Evolutionary conservation across 2,888 invertebrate species (phyloP), one percentile per base, ranked within the genome.

Genomic region (Scaptodrosophila latifasciaeformis): DNA sequence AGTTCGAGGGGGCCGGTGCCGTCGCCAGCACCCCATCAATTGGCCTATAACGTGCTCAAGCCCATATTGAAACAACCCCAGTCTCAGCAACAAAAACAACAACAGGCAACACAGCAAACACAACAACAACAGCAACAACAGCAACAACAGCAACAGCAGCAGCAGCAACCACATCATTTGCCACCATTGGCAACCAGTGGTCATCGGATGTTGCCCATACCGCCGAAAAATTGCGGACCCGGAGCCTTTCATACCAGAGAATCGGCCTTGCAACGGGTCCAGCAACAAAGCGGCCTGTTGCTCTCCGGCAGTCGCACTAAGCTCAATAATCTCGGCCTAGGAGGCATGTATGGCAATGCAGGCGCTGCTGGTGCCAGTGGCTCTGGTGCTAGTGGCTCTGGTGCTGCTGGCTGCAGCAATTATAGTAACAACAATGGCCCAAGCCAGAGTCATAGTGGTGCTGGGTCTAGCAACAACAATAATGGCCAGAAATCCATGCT

Each of bases 31-130:
- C 85, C 66, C 42, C 82, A 54, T 51, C 84, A 60, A 68, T 75
- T 51, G 58, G 70, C 72, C 37, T 75, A 71, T 45, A 81, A 70
- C 15, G 49, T 75, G 30, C 49, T 83, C 12, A 78, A 70, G 50
- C 83, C 84, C 15, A 80, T 84, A 52, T 56, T 84, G 15, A 80
- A 81, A 58, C 82, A 82, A 45, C 77, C 79, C 6, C 70, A 68
- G 34, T 67, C 59, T 17, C 60, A 63, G 12, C 51, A 54, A 21
- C 51, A 55, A 7, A 48, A 52, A 9, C 59, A 63, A 10, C 59
- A 56, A 9, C 48, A 6, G 51, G 54, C 51, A 19, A 53, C 45
- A 45, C 65, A 42, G 2, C n/a, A 15, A 13, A 48, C 47, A 15
- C 59, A 50, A 31, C 53, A 35, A 39, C 50, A 54, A 13, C 58